These are phyloP conservation scores for Neolamprologus variostigma DNA, from an alignment of 2,113 vertebrate genomes.

Conservation along the genomic window DNA sequence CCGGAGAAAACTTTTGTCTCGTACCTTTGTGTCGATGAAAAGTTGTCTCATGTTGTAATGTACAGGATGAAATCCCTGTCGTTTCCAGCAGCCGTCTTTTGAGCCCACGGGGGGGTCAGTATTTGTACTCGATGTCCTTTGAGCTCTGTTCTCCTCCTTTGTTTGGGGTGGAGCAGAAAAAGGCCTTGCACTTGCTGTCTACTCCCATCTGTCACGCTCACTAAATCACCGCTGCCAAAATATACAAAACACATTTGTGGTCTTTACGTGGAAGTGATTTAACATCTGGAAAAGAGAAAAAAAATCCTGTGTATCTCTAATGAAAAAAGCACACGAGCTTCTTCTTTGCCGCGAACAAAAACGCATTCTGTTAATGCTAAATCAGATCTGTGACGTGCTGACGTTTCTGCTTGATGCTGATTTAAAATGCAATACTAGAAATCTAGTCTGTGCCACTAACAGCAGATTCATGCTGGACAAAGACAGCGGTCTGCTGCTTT, in stretches of 20 bases:
- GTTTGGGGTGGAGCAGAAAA: background rate
- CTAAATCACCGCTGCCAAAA: background rate
- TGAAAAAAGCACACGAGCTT: background rate
- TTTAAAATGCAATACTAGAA: background rate
- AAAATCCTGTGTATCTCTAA: background rate
- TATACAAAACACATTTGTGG: background rate
- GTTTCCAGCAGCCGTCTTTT: background rate
- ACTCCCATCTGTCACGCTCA: background rate
- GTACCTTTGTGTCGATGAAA: background rate
- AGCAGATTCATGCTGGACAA: background rate
- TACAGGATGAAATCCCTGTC: background rate
- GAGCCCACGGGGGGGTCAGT: background rate
- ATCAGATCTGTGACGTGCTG: background rate
- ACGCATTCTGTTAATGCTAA: background rate
- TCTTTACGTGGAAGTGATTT: background rate
- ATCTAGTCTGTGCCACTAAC: background rate
- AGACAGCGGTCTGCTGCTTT: background rate
- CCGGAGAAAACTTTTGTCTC: background rate
- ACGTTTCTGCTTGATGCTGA: background rate
- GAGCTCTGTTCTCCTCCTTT: background rate
- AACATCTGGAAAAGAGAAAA: background rate
- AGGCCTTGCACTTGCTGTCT: background rate
- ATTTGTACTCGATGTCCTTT: accelerated
- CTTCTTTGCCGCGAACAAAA: background rate
- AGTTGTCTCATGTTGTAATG: background rate